These are phyloP conservation scores for Apotomis betuletana DNA, from an alignment of 2,888 invertebrate species.

Conservation along the genomic window DNA sequence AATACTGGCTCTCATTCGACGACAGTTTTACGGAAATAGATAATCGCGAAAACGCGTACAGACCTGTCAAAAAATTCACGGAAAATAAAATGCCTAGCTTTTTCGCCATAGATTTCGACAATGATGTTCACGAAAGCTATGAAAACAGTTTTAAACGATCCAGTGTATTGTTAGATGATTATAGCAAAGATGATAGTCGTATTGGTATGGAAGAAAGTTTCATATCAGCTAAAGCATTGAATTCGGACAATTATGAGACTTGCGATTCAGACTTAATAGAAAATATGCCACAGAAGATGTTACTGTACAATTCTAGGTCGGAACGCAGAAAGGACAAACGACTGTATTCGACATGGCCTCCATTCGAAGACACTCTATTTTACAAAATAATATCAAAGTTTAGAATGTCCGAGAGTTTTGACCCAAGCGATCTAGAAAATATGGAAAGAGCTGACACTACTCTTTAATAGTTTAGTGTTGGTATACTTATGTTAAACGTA, in stretches of 20 bases:
- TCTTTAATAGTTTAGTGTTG: conserved; percentile 1
- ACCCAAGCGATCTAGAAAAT: conserved; percentile 65
- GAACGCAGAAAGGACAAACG: conserved; percentile 49
- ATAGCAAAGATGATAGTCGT: conserved; percentile 43
- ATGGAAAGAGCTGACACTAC: conserved; percentile 36
- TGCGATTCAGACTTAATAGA: conserved; percentile 48
- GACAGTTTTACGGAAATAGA: conserved; percentile 53
- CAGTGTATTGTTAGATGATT: conserved; percentile 46
- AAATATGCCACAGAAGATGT: conserved; percentile 47
- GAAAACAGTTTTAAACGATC: conserved; percentile 40
- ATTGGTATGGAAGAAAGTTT: conserved; percentile 45
- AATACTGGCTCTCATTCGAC: conserved; percentile 78
- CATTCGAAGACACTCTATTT: conserved; percentile 71
- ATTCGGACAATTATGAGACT: conserved; percentile 51
- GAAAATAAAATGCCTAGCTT: conserved; percentile 69
- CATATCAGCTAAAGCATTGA: conserved; percentile 50
- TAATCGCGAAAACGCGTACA: conserved; percentile 22
- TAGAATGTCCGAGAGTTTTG: conserved; percentile 76
- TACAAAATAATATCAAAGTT: conserved; percentile 73
- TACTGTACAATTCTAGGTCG: conserved; percentile 58
- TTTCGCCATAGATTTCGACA: conserved; percentile 53
- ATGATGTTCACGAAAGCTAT: conserved; percentile 36
- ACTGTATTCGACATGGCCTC: conserved; percentile 72
- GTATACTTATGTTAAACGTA: background rate
- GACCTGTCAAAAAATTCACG: conserved; percentile 45